phyloP scores from a whole-genome alignment of 2,888 invertebrate genomes.

The Cryptus viduatorius region DNA sequence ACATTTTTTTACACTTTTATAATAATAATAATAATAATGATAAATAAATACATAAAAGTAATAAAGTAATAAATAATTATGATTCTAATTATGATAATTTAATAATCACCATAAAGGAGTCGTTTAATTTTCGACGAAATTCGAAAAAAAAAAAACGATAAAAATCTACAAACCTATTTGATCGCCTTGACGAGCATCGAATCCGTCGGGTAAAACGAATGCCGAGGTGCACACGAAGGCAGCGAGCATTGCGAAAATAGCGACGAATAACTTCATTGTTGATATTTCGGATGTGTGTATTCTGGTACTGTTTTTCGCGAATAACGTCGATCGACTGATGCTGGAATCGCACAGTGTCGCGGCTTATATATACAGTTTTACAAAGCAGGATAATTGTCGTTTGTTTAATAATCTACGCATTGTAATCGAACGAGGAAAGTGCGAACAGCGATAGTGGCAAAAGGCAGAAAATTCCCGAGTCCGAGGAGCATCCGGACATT shows the following conservation, averaged over 20 bases:
- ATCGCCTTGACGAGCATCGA: not conserved
- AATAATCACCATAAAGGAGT: not conserved
- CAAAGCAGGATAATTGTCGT: slow-evolving; percentile 18
- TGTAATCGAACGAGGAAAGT: slow-evolving; percentile 7
- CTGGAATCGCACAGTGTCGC: not conserved
- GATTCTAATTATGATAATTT: no score
- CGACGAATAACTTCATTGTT: slow-evolving; percentile 54
- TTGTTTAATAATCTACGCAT: not conserved
- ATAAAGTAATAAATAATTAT: no score
- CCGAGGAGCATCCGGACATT: not conserved
- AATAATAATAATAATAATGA: no score
- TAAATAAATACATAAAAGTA: no score
- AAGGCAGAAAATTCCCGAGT: not conserved
- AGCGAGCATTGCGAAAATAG: slow-evolving; percentile 30
- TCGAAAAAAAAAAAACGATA: no score
- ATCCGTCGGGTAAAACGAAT: slow-evolving; percentile 6
- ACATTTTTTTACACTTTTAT: not conserved
- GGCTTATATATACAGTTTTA: slow-evolving; percentile 45
- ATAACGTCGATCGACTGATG: slow-evolving; percentile 35
- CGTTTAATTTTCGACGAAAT: not conserved
- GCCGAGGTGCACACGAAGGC: slow-evolving; percentile 25
- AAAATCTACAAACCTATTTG: slow-evolving; percentile 44
- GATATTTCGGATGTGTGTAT: not conserved
- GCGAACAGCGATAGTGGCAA: no score
- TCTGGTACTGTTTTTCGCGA: slow-evolving; percentile 1